Evolutionary conservation across 2,888 invertebrate genomes (phyloP).

Genomic region (Pseudanteris insignis): DNA sequence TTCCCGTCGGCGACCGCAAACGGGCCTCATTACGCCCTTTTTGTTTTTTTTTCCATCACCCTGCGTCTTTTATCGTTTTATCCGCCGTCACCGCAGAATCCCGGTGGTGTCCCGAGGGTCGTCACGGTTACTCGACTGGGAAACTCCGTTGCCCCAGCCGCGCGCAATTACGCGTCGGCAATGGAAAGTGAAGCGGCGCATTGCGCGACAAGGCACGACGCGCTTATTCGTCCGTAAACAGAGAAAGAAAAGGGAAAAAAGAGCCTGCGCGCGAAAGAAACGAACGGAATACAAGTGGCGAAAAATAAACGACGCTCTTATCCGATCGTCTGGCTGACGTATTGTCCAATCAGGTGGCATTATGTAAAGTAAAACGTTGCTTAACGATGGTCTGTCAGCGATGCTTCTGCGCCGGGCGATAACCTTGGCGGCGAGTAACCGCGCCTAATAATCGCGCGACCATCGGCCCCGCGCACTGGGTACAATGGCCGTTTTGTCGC

Average conservation of each 20-base stretch:
- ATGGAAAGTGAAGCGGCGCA: not conserved
- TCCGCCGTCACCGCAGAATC: too few species aligned
- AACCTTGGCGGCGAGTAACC: conserved; percentile 36
- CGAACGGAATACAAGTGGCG: not conserved
- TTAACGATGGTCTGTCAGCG: conserved; percentile 40
- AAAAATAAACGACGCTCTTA: conserved; percentile 9
- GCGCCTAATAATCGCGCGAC: conserved; percentile 41
- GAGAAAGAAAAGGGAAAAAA: not conserved
- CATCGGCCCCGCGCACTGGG: conserved; percentile 32
- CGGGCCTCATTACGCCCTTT: too few species aligned
- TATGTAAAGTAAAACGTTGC: conserved; percentile 45
- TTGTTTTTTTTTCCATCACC: too few species aligned
- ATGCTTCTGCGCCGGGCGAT: conserved; percentile 38
- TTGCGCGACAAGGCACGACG: not conserved
- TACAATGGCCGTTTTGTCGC: conserved; percentile 41
- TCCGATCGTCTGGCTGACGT: conserved; percentile 20
- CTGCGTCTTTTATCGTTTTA: too few species aligned
- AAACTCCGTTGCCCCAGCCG: not conserved
- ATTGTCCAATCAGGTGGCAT: conserved; percentile 37
- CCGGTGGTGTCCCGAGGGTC: too few species aligned
- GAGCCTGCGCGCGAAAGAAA: not conserved
- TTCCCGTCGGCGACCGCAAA: too few species aligned
- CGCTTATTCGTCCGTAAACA: not conserved
- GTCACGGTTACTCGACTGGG: not conserved
- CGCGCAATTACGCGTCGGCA: not conserved